Conservation (phyloP, 1,140 invertebrate species). For the Saccostrea cuccullata region DNA sequence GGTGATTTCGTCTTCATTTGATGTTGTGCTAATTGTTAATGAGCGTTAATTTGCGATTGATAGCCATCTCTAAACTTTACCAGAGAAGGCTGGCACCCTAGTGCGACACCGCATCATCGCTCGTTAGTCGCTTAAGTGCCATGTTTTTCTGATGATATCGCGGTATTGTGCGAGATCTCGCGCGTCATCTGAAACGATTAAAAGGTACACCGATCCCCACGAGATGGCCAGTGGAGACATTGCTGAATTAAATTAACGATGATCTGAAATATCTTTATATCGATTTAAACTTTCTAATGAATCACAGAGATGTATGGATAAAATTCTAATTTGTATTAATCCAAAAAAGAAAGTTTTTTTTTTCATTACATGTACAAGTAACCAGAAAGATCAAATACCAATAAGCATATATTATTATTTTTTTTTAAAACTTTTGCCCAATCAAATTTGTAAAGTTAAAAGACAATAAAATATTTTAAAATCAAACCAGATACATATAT, state of each 20-base stretch:
- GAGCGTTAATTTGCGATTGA: slow-evolving; percentile 14
- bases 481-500: no score
- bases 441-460: no score
- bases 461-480: no score
- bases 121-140: slow-evolving; percentile 24
- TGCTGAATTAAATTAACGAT: background rate
- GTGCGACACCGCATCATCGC: background rate
- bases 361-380: no score
- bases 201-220: background rate
- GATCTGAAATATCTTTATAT: slow-evolving; percentile 3
- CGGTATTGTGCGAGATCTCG: slow-evolving; percentile 26
- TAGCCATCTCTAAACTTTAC: background rate
- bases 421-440: no score
- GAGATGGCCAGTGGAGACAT: background rate
- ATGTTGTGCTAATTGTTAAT: slow-evolving; percentile 36
- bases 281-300: background rate
- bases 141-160: slow-evolving; percentile 32
- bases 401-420: no score
- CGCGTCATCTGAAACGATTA: slow-evolving; percentile 10
- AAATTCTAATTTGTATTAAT: background rate
- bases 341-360: no score
- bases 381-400: no score
- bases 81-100: background rate
- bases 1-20: slow-evolving; percentile 33
- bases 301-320: background rate